Percentiles rank a stretch among this genome's conserved stretches.
Evolutionary conservation across 1,140 invertebrate genomes (phyloP).

Genomic region (Drosophila equinoxialis): DNA sequence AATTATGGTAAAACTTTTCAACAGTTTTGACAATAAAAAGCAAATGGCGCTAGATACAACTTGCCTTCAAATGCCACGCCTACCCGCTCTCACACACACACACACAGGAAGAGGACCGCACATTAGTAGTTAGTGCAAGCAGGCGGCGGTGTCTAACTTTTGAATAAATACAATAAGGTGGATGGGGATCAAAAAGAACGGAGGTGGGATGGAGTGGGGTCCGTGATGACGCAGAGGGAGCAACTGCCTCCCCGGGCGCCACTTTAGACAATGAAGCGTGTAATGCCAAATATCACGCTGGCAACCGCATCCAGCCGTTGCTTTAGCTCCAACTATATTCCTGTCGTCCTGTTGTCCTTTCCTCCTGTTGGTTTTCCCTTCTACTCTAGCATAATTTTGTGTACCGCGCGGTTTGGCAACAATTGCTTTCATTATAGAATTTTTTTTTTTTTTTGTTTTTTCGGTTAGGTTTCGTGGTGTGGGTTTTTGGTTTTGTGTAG

Average conservation of each 20-base stretch:
- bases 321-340: constrained; percentile 22
- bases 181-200: neutral
- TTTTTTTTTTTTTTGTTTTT: constrained; percentile 51
- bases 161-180: constrained; percentile 73
- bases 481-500: constrained; percentile 35
- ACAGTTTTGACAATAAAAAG: constrained; percentile 78
- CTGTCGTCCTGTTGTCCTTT: constrained; percentile 26
- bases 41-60: constrained; percentile 71
- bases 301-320: constrained; percentile 64
- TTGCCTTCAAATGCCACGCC: constrained; percentile 56
- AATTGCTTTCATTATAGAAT: constrained; percentile 78
- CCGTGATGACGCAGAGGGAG: neutral
- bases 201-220: neutral
- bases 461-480: constrained; percentile 21
- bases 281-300: constrained; percentile 77
- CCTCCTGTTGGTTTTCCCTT: constrained; percentile 1
- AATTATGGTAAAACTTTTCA: constrained; percentile 77
- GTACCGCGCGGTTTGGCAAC: constrained; percentile 76
- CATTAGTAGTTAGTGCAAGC: constrained; percentile 81
- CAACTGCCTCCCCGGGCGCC: constrained; percentile 57
- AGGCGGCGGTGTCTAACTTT: constrained; percentile 76
- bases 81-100: constrained; percentile 3
- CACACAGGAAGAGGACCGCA: constrained; percentile 55
- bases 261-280: constrained; percentile 81
- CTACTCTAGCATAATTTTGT: constrained; percentile 66